Percentiles rank a stretch among this genome's conserved stretches.
These are phyloP conservation scores for Bos javanicus DNA, from an alignment of 2,113 vertebrate species.

Conservation along the genomic window DNA sequence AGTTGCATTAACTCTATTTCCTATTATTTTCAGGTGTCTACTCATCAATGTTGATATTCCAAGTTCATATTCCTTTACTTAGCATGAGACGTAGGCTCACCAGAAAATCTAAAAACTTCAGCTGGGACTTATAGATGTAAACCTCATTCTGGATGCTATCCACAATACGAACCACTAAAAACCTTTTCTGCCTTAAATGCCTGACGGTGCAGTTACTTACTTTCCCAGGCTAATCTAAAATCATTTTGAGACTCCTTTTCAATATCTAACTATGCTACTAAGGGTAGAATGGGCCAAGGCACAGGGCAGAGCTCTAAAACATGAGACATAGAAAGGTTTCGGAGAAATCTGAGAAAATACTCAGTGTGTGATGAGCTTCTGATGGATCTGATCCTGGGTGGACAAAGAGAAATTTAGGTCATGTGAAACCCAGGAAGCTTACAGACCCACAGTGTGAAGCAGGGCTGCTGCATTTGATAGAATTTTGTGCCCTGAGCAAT, in stretches of 20 bases:
- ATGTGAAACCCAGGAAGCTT: neutral
- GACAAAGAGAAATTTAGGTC: neutral
- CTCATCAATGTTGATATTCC: neutral
- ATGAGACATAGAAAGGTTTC: neutral
- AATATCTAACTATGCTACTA: neutral
- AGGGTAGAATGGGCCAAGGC: neutral
- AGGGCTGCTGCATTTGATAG: neutral
- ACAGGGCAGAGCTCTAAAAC: neutral
- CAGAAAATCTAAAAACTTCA: neutral
- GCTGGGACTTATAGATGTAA: neutral
- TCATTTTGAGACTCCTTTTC: neutral
- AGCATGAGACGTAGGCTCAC: neutral
- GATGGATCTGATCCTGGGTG: neutral
- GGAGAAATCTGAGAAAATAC: neutral
- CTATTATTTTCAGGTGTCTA: neutral
- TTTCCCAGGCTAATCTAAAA: neutral
- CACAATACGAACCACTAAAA: neutral
- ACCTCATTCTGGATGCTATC: neutral
- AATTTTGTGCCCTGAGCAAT: neutral
- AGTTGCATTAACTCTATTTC: neutral
- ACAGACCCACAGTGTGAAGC: neutral
- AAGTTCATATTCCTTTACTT: slow-evolving; percentile 15
- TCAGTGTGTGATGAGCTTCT: neutral
- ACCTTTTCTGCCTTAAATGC: neutral
- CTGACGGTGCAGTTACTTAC: neutral